Evolutionary conservation across 2,888 invertebrate genomes (phyloP).

Genomic region (Calameuta idolon): DNA sequence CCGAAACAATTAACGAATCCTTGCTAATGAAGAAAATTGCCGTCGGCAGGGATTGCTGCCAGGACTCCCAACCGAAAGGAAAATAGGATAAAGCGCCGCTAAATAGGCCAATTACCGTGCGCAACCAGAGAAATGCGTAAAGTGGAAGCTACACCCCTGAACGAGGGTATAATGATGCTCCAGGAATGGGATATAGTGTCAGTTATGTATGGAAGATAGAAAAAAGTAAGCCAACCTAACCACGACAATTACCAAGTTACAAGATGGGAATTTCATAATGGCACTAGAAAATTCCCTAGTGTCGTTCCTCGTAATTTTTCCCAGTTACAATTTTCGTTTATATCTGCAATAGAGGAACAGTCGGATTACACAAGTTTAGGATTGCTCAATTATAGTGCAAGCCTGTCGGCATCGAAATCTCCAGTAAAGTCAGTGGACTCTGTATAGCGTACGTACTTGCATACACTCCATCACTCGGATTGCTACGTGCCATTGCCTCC

Average conservation of each 20-base stretch:
- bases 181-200: not conserved
- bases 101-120: constrained; percentile 45
- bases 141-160: not conserved
- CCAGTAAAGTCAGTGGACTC: not conserved
- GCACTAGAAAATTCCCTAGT: not conserved
- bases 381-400: not conserved
- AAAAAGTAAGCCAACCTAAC: not conserved
- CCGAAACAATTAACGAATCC: constrained; percentile 39
- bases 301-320: not conserved
- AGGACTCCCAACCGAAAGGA: constrained; percentile 41
- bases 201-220: not conserved
- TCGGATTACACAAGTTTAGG: not conserved
- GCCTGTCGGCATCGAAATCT: not conserved
- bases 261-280: not conserved
- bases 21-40: constrained; percentile 42
- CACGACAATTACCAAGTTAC: not conserved
- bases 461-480: not conserved
- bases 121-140: not conserved
- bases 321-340: not conserved
- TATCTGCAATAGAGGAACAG: not conserved
- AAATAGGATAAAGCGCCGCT: constrained; percentile 42
- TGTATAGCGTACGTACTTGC: not conserved
- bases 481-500: not conserved
- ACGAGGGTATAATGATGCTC: not conserved
- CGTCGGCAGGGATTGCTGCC: constrained; percentile 19